A percentile compares a stretch with the other conserved stretches of the same genome.
phyloP scores from a whole-genome alignment of 1,140 invertebrate species.

The Dendrolimus punctatus region DNA sequence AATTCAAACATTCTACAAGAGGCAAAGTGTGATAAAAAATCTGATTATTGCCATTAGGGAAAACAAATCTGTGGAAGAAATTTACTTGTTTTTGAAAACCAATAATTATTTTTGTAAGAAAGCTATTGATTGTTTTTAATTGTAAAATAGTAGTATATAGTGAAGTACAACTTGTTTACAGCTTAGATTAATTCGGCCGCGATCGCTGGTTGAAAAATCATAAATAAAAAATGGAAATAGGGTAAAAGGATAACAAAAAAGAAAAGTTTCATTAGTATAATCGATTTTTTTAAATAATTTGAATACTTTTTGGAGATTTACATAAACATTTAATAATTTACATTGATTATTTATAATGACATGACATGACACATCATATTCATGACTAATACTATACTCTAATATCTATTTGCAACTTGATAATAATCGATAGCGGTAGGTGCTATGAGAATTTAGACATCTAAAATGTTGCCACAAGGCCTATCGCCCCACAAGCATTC shows the following conservation, averaged over 20 bases:
- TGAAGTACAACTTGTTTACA: too few relatives aligned
- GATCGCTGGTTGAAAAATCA: neutral
- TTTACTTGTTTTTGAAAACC: too few relatives aligned
- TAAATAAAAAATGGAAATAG: slow-evolving; percentile 29
- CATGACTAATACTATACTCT: slow-evolving; percentile 59
- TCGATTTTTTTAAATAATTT: slow-evolving; percentile 68
- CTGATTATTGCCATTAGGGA: too few relatives aligned
- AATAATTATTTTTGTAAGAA: too few relatives aligned
- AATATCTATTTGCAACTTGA: slow-evolving; percentile 65
- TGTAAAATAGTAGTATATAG: too few relatives aligned
- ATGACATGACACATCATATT: slow-evolving; percentile 68
- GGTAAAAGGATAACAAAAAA: slow-evolving; percentile 57
- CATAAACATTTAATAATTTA: slow-evolving; percentile 73
- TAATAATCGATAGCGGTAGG: slow-evolving; percentile 45
- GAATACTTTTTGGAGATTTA: slow-evolving; percentile 72
- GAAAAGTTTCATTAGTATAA: slow-evolving; percentile 59
- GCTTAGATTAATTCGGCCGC: too few relatives aligned
- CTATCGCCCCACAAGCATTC: slow-evolving; percentile 57
- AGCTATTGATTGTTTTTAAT: too few relatives aligned
- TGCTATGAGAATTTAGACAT: slow-evolving; percentile 67
- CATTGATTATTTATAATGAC: slow-evolving; percentile 70
- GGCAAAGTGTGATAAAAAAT: too few relatives aligned
- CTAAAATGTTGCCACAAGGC: slow-evolving; percentile 49
- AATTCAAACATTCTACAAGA: too few relatives aligned
- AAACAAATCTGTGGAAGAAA: too few relatives aligned